Base-by-base conservation (phyloP, 2,888 invertebrate species). In the Coenonympha arcania region DNA sequence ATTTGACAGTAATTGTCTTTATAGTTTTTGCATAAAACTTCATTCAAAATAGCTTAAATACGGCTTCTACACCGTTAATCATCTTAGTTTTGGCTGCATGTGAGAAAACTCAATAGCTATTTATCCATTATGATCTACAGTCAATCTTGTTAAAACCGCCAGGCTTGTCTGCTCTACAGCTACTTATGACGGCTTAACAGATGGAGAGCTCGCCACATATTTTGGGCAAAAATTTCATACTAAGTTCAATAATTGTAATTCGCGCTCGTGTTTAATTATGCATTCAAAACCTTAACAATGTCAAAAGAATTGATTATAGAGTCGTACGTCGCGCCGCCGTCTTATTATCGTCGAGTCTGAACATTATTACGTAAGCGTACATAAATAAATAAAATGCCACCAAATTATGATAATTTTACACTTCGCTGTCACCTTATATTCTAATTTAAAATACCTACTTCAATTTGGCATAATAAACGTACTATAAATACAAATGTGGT, bases 271-370 rank as follows among this genome's bases (percentile, higher is more conserved):
- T 20, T 36, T 39, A 39, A 24, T 39, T 37, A 37, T 20, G 20
- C 15, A 37, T 37, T 30, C 19, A 20, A 37, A 43, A 45, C 11
- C 20, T 37, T 19, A 30, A 36, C 13, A 37, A 46, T 28, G 28
- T 30, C 37, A 37, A 30, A 36, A 36, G 19, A 46, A 37, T 28
- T 20, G 37, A 37, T 37, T 37, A 46, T 37, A 46, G 30, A 37
- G n/a, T 34, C 18, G 39, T 24, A 6, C 46, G 37, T 28, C 45
- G 16, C 6, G 19, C n/a, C 31, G 6, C 24, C 2, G n/a, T n/a
- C n/a, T n/a, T n/a, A n/a, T n/a, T n/a, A n/a, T n/a, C 24, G 36
- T 26, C 34, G 8, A 18, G 28, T 30, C 37, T 4, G 9, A 37
- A 37, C 22, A 13, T 16, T n/a, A 28, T 46, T 44, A 39, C 30